Conservation (phyloP, 2,797 vertebrate species). For the Hyperoplus lanceolatus region DNA sequence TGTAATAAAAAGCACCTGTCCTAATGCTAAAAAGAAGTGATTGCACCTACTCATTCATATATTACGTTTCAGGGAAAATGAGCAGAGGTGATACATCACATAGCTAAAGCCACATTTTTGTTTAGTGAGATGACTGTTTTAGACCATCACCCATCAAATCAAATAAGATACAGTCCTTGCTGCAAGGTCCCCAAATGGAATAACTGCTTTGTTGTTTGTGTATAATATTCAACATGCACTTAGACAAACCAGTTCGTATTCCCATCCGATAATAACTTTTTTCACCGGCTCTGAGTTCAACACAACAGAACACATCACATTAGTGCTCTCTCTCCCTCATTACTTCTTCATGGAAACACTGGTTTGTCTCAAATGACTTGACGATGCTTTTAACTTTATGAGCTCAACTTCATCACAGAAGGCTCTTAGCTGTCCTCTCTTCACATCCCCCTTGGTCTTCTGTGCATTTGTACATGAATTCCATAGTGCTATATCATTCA, state of each 20-base stretch:
- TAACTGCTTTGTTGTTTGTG: not conserved
- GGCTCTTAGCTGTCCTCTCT: not conserved
- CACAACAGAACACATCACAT: not conserved
- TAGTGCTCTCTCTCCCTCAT: not conserved
- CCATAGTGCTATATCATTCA: not conserved
- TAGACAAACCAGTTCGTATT: not conserved
- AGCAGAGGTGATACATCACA: not conserved
- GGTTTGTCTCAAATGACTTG: conserved; percentile 15
- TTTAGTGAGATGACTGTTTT: not conserved
- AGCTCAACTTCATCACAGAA: conserved; percentile 10
- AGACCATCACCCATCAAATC: not conserved
- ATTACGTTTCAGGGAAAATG: too few species aligned
- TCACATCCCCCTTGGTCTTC: not conserved
- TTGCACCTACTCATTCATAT: too few species aligned
- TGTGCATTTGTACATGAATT: not conserved
- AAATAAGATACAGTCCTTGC: not conserved
- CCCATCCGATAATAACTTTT: not conserved
- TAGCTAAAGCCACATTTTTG: not conserved
- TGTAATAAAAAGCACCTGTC: not conserved
- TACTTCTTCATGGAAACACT: conserved; percentile 32
- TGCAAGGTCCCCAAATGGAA: not conserved
- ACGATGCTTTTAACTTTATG: not conserved
- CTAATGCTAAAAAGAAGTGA: not conserved
- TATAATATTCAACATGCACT: not conserved
- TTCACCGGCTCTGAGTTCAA: too few species aligned